Evolutionary conservation across 2,113 vertebrate genomes (phyloP), one percentile per base, ranked within the genome.

Genomic region (Chamaea fasciata): DNA sequence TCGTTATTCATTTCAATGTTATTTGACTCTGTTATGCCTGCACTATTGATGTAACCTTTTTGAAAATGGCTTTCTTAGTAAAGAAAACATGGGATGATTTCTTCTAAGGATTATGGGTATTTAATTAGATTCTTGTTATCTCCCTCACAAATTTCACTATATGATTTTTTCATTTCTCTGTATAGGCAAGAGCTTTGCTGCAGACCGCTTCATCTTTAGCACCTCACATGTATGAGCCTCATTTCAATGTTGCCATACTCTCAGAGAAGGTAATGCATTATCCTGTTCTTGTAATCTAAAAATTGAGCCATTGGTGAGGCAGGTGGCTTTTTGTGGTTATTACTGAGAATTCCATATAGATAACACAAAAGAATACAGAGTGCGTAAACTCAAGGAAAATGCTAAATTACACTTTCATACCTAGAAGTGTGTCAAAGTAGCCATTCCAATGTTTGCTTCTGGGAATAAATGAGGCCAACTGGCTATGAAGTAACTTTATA

Each of bases 151-250:
- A 62, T 81, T 82, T 84, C 46, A 42, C 12, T 35, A 4, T 69
- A 7, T n/a, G 37, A 15, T 44, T 71, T 62, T 49, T 53, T 50
- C 7, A 52, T 92, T 83, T 82, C 83, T 70, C n/a, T 59, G 5
- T 77, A 47, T 86, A 99, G 99, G 99, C 99, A 30, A 98, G 98
- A 97, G 99, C 98, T 49, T 98, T 99, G 60, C 97, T 99, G 59
- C 99, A 99, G 83, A 99, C 99, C 2, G 98, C 99, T 16, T 98
- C 99, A 10, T 98, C 98, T 16, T 90, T 99, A 94, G 98, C 98
- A 24, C 99, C 99, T 89, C 99, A 99, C 90, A 98, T 99, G 99
- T 99, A 99, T 56, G 99, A 99, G 70, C 99, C 99, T 14, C 99
- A 99, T 97, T 99, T 98, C 95, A 99, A 99, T 96, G 98, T 98